Base-by-base conservation (phyloP, 2,888 invertebrate species). In the Hybos culiciformis region DNA sequence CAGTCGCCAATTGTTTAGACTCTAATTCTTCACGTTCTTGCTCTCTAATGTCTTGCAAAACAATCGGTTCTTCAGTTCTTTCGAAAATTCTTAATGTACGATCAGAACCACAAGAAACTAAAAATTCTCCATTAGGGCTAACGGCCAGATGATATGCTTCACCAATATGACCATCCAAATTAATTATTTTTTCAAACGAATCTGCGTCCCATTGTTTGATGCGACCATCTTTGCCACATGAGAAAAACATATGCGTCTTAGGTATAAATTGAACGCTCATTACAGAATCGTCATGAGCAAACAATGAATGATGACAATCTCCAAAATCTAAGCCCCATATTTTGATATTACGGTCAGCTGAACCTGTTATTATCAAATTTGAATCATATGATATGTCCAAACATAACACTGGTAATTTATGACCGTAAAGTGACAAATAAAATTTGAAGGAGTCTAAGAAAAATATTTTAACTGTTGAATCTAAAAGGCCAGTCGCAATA, bases 291-390 rank as follows among this genome's bases (percentile, higher is more conserved):
- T 96, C 92, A 63, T 98, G 97, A 0, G 94, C 96, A 64, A 94
- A 91, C 52, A 97, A 74, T 0, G 93, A 93, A 56, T 79, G 80
- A 68, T 93, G 96, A 54, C 94, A 96, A 64, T 98, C 94, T n/a
- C 97, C 97, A 63, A 93, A 97, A 67, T 97, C 94, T 68, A 97
- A 74, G 26, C 97, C 97, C 97, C 97, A 99, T 48, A 98, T 81
- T 70, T 96, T 94, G 21, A 97, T 77, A 62, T 90, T 94, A 32
- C 93, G 77, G 70, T 98, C 98, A 0, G 87, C 86, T 3, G 96
- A 94, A 7, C 96, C 97, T 0, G 97, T 94, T 9, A 80, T 87
- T 49, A 97, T 83, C 19, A 97, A 62, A 9, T 77, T 75, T 0
- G 83, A 83, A 62, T 92, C 92, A 52, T 82, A 81, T 12, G 90